A percentile compares a stretch with the other conserved stretches of the same genome.
Evolutionary conservation across 2,113 vertebrate genomes (phyloP).

Genomic region (Oryzias celebensis): DNA sequence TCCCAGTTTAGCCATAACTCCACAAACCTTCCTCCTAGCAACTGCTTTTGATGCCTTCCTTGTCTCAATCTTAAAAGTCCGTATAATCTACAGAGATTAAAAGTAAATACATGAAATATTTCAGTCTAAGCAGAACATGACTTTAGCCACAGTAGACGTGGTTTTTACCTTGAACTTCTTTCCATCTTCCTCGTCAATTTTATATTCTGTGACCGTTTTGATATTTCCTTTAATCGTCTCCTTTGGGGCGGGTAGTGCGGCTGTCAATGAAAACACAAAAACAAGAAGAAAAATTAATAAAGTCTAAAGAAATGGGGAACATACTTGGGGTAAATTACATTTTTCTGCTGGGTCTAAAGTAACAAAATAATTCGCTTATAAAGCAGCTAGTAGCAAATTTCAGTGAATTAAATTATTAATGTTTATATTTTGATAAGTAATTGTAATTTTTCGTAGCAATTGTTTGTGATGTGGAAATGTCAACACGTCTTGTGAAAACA

Average conservation of each 20-base stretch:
- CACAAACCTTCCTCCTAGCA: slow-evolving; percentile 88
- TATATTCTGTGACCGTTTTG: slow-evolving; percentile 92
- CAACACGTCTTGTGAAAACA: too few species aligned
- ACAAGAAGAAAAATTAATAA: not conserved
- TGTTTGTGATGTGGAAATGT: too few species aligned
- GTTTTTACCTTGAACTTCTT: slow-evolving; percentile 87
- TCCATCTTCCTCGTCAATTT: slow-evolving; percentile 87
- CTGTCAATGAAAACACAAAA: slow-evolving; percentile 49
- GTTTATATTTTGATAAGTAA: too few species aligned
- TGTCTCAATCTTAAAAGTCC: slow-evolving; percentile 93
- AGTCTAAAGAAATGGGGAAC: not conserved
- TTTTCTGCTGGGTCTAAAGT: not conserved
- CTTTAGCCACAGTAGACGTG: not conserved
- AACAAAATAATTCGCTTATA: too few species aligned
- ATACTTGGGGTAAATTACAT: not conserved
- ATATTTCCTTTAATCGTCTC: slow-evolving; percentile 92
- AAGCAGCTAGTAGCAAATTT: too few species aligned
- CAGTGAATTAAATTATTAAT: too few species aligned
- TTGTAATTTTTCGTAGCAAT: too few species aligned
- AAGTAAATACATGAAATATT: not conserved
- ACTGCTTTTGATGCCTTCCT: slow-evolving; percentile 96
- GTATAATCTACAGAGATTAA: slow-evolving; percentile 81
- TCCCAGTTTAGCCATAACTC: not conserved
- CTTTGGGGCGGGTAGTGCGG: slow-evolving; percentile 85
- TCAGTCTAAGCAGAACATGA: not conserved